A percentile compares a stretch with the other conserved stretches of the same genome.
Conservation (phyloP, 2,888 invertebrate species). For the Entomobrya multifasciata region DNA sequence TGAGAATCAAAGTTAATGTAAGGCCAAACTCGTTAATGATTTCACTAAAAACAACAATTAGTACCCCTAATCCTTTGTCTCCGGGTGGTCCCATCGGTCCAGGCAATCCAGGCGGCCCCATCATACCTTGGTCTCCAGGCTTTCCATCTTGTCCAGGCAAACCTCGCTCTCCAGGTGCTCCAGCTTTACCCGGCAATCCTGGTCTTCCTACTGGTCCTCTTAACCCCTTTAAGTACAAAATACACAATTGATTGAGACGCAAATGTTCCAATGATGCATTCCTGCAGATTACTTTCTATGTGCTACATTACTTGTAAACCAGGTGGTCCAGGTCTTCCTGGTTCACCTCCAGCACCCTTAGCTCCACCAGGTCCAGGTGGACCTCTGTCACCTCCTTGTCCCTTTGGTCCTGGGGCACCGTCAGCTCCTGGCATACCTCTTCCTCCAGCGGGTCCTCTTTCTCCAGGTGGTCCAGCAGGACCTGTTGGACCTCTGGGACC, state of each 20-base stretch:
- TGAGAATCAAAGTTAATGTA: neutral
- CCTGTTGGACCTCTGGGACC: slow-evolving; percentile 89
- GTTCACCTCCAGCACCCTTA: slow-evolving; percentile 89
- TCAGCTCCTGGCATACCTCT: slow-evolving; percentile 88
- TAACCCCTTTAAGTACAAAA: slow-evolving; percentile 83
- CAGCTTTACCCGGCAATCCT: slow-evolving; percentile 86
- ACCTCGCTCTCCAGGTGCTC: slow-evolving; percentile 82
- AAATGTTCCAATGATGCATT: neutral
- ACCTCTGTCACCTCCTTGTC: slow-evolving; percentile 89
- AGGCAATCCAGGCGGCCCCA: slow-evolving; percentile 90
- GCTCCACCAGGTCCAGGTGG: slow-evolving; percentile 86
- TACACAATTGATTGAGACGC: neutral
- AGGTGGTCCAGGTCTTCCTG: slow-evolving; percentile 84
- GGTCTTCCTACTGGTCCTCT: slow-evolving; percentile 86
- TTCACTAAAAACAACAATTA: neutral
- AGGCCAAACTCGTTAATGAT: neutral
- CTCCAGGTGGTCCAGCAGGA: slow-evolving; percentile 89
- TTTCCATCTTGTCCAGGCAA: slow-evolving; percentile 87
- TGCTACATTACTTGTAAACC: slow-evolving; percentile 83
- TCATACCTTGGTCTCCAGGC: slow-evolving; percentile 89
- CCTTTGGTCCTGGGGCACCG: slow-evolving; percentile 84
- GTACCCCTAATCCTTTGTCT: slow-evolving; percentile 85
- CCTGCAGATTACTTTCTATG: neutral
- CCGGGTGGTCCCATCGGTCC: slow-evolving; percentile 89
- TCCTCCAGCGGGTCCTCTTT: slow-evolving; percentile 87